Evolutionary conservation across 1,140 invertebrate genomes (phyloP).

Genomic region (Pachyrhynchus sulphureomaculatus): DNA sequence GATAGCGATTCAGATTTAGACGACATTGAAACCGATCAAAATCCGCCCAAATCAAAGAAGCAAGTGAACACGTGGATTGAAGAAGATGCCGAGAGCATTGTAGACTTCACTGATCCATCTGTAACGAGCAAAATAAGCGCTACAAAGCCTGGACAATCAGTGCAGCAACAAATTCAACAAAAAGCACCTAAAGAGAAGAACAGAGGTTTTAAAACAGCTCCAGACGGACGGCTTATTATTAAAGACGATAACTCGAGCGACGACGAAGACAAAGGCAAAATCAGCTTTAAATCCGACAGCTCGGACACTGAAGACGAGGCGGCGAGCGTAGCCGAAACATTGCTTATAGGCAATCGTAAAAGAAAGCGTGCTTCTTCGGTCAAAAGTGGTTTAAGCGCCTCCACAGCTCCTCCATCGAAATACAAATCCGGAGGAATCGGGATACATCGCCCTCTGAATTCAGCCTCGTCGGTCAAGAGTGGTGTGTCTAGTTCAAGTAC

Average conservation of each 20-base stretch:
- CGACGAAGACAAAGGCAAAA: constrained; percentile 51
- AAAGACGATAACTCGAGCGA: constrained; percentile 59
- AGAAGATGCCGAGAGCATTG: constrained; percentile 80
- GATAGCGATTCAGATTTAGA: constrained; percentile 69
- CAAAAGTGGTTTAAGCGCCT: constrained; percentile 52
- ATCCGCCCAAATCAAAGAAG: constrained; percentile 53
- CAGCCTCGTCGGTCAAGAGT: constrained; percentile 28
- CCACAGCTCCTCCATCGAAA: constrained; percentile 53
- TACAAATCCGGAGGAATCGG: constrained; percentile 79
- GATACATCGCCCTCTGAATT: constrained; percentile 66
- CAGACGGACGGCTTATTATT: constrained; percentile 86
- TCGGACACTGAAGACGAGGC: constrained; percentile 58
- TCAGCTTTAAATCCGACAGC: constrained; percentile 57
- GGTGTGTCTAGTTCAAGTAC: neutral
- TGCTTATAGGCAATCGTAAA: constrained; percentile 57
- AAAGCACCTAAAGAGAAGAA: constrained; percentile 51
- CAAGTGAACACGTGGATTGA: constrained; percentile 73
- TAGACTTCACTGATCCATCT: constrained; percentile 83
- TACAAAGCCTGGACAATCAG: constrained; percentile 44
- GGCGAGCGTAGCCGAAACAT: constrained; percentile 51
- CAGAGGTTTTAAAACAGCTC: constrained; percentile 72
- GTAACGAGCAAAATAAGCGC: constrained; percentile 73
- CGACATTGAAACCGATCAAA: constrained; percentile 61
- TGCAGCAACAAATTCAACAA: neutral
- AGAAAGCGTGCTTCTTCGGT: constrained; percentile 58